Evolutionary conservation across 2,888 invertebrate species (phyloP).

Genomic region (Andricus quercusramuli): DNA sequence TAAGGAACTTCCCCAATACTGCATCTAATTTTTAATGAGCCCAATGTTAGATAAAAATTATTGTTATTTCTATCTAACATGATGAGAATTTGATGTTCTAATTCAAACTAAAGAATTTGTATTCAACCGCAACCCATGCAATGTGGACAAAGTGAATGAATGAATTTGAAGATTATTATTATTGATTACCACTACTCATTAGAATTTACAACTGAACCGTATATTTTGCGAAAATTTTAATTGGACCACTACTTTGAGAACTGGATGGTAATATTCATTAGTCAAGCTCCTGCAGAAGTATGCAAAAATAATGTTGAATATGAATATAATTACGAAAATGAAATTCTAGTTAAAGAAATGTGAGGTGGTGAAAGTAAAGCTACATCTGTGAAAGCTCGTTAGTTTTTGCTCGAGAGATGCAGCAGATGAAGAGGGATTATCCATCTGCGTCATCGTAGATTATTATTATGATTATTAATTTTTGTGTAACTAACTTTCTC

Average conservation of each 20-base stretch:
- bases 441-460: not conserved
- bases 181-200: too few species aligned
- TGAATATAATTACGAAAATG: not conserved
- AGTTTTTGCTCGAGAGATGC: not conserved
- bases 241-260: not conserved
- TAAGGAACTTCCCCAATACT: too few species aligned
- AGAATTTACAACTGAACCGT: too few species aligned
- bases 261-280: not conserved
- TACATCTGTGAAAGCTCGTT: conserved; percentile 5
- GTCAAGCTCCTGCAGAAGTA: not conserved
- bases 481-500: not conserved
- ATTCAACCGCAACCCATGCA: too few species aligned
- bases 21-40: too few species aligned
- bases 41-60: too few species aligned
- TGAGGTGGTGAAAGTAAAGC: conserved; percentile 7
- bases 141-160: too few species aligned
- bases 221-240: not conserved
- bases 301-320: not conserved
- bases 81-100: too few species aligned
- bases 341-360: not conserved
- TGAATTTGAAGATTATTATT: too few species aligned
- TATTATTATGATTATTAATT: not conserved
- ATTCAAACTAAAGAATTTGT: too few species aligned
- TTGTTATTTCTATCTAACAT: too few species aligned
- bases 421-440: conserved; percentile 20